Evolutionary conservation across 2,113 vertebrate genomes (phyloP).

Genomic region (Oreochromis spilurus): DNA sequence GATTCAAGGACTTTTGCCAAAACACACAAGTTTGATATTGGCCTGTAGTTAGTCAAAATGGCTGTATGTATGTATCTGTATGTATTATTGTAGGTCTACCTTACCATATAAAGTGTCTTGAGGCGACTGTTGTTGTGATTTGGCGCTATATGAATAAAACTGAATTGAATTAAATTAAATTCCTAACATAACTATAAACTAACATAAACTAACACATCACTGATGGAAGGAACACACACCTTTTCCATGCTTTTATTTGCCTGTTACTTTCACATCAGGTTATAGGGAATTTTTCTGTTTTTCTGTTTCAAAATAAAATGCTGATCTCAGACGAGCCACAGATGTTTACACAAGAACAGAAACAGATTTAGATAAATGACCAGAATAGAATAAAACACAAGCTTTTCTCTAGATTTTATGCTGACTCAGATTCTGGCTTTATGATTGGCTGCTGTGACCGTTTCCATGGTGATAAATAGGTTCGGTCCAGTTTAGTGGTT

Average conservation of each 20-base stretch:
- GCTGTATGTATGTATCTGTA: background rate
- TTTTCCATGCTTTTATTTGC: background rate
- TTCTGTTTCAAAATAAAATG: background rate
- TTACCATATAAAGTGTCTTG: background rate
- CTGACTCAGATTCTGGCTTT: constrained; percentile 48
- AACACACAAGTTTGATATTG: no score
- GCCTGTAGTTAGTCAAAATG: no score
- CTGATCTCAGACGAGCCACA: background rate
- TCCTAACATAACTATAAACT: background rate
- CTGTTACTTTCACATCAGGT: background rate
- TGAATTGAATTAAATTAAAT: background rate
- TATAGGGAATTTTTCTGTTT: background rate
- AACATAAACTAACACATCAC: background rate
- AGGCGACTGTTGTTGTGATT: background rate
- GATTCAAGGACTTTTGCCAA: no score
- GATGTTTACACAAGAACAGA: background rate
- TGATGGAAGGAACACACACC: background rate
- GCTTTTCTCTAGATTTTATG: constrained; percentile 18
- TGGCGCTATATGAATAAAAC: background rate
- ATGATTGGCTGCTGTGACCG: constrained; percentile 29
- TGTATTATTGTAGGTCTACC: background rate
- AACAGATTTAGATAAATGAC: background rate
- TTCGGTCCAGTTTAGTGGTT: constrained; percentile 43
- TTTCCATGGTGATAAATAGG: constrained; percentile 45
- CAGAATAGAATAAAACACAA: background rate